These are phyloP conservation scores for Aegithalos caudatus DNA, from an alignment of 2,113 vertebrate genomes.

Conservation along the genomic window DNA sequence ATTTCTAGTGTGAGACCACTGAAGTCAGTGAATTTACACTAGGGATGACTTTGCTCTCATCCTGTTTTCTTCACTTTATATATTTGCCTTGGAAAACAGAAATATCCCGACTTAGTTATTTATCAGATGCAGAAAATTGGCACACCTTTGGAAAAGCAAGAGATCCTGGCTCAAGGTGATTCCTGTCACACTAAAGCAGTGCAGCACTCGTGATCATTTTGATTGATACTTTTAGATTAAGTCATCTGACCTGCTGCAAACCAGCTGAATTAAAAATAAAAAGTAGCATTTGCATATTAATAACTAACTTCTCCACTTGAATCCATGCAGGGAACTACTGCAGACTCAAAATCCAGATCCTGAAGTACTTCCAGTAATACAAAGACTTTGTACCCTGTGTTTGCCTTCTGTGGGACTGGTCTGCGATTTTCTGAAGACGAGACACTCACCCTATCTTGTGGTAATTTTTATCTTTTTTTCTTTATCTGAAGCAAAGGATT, in stretches of 20 bases:
- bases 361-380: background rate
- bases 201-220: background rate
- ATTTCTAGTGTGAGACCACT: background rate
- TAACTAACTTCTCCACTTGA: background rate
- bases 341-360: background rate
- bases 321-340: background rate
- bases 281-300: background rate
- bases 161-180: background rate
- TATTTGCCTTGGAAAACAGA: slow-evolving; percentile 21
- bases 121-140: background rate
- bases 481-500: background rate
- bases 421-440: background rate
- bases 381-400: background rate
- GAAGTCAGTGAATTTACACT: background rate
- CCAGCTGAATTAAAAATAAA: background rate
- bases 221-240: background rate
- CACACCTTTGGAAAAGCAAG: background rate
- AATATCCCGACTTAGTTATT: background rate
- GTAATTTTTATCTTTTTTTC: background rate
- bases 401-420: background rate
- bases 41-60: background rate
- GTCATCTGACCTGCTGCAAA: background rate
- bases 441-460: background rate
- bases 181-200: background rate
- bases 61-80: background rate